Conservation (phyloP, 2,888 invertebrate genomes). For the Minunthozetes semirufus region DNA sequence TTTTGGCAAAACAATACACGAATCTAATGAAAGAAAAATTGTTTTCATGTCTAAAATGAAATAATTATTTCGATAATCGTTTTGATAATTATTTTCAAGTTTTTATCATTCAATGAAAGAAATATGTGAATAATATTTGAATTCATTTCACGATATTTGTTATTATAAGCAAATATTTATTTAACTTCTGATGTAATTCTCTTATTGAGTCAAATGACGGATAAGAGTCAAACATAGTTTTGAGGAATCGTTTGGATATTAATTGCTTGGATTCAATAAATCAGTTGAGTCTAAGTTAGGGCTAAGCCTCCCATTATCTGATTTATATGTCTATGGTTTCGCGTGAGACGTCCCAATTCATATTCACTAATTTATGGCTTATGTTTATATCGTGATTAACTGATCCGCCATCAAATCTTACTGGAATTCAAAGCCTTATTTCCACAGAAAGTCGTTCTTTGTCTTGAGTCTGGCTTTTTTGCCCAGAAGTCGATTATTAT, state of each 20-base stretch:
- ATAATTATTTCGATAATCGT: too few species aligned
- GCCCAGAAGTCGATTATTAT: conserved; percentile 8
- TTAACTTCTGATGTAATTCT: background rate
- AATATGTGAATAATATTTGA: too few species aligned
- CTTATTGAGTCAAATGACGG: background rate
- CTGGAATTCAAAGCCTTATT: background rate
- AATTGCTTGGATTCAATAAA: background rate
- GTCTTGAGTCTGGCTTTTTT: background rate
- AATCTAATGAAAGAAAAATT: too few species aligned
- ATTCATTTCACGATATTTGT: background rate
- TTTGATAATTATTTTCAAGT: too few species aligned
- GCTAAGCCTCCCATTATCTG: conserved; percentile 11
- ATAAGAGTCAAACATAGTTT: background rate
- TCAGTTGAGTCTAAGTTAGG: background rate
- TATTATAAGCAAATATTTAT: background rate
- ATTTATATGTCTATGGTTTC: conserved; percentile 4
- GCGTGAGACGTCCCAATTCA: conserved; percentile 15
- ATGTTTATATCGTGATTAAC: conserved; percentile 19
- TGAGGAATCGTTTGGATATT: background rate
- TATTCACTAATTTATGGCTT: conserved; percentile 25
- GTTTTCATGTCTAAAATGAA: too few species aligned
- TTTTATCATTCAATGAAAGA: too few species aligned
- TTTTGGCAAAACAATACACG: too few species aligned
- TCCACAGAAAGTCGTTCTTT: background rate
- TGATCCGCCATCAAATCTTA: conserved; percentile 9